Conservation (phyloP, 2,888 invertebrate species). For the Diadegma fenestrale region DNA sequence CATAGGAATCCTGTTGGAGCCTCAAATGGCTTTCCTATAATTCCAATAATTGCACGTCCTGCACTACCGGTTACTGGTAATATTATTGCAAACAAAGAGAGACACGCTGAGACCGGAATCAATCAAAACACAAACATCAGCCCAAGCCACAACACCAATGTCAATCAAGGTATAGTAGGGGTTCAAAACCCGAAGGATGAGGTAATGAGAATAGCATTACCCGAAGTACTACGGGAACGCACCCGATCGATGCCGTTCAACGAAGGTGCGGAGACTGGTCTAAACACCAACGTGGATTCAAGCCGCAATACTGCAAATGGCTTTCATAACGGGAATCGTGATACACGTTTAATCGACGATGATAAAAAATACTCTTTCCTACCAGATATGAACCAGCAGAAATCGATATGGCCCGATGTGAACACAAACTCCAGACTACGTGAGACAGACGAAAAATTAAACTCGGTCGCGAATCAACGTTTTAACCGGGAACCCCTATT, state of each 20-base stretch:
- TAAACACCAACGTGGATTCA: conserved; percentile 27
- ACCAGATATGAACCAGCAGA: background rate
- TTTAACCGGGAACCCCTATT: conserved; percentile 23
- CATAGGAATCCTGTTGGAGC: background rate
- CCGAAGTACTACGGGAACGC: conserved; percentile 14
- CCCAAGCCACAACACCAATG: conserved; percentile 71
- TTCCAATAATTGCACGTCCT: conserved; percentile 10
- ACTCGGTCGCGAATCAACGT: conserved; percentile 2
- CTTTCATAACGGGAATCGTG: conserved; percentile 2
- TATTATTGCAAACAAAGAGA: conserved; percentile 45
- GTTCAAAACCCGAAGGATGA: conserved; percentile 60
- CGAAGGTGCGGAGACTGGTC: conserved; percentile 10
- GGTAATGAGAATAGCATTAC: conserved; percentile 74
- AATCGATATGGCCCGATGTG: background rate
- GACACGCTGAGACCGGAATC: conserved; percentile 46
- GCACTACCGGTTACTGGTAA: conserved; percentile 30
- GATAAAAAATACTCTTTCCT: background rate
- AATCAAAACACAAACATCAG: conserved; percentile 56
- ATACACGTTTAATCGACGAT: background rate
- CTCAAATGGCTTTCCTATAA: background rate
- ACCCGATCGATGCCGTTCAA: conserved; percentile 44
- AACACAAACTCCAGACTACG: conserved; percentile 12
- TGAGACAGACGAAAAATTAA: conserved; percentile 11
- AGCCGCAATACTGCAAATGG: conserved; percentile 14
- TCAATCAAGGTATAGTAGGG: conserved; percentile 73